Base-by-base conservation (phyloP, 2,797 vertebrate species). In the Bufotes viridis region DNA sequence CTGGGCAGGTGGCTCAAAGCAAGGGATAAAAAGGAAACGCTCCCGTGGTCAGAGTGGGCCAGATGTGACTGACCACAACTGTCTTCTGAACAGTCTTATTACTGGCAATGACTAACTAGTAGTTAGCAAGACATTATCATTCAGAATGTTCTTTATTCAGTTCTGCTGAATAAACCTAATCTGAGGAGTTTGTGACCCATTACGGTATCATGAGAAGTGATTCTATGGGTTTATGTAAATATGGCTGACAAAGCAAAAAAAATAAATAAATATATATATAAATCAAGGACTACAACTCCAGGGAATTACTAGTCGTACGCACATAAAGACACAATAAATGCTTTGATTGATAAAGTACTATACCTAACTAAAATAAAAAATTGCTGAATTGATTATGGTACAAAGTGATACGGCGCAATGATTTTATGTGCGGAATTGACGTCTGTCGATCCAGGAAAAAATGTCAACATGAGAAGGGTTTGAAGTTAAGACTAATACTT, bases 31-130 rank as follows among this genome's bases (percentile, higher is more conserved):
- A 83, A 78, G 86, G 81, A 87, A 87, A 49, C 60, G 55, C 78
- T 87, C 79, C 79, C n/a, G 86, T 87, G 81, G 79, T 29, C 76
- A 75, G 70, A 58, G 80, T 82, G 74, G 81, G 74, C 72, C 87
- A 88, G 87, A 88, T 88, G 81, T 88, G 81, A 88, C 87, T 78
- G 81, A 84, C 79, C 74, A 67, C 20, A 18, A 76, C 86, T 55
- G 69, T 83, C 55, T 63, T 75, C 79, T 63, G 57, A 24, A 76
- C n/a, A 2, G 3, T 26, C 58, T 82, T 63, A 78, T 83, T 78
- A 78, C 20, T 67, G 51, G 63, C 58, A 81, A 87, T 87, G 49
- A 29, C 57, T 87, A 75, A 87, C 81, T 78, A 69, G 26, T 84
- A 51, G 74, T 84, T 88, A 79, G n/a, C 7, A 34, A 82, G 65